A percentile compares a stretch with the other conserved stretches of the same genome.
phyloP scores from a whole-genome alignment of 2,888 invertebrate genomes.

The Euspilapteryx auroguttella region DNA sequence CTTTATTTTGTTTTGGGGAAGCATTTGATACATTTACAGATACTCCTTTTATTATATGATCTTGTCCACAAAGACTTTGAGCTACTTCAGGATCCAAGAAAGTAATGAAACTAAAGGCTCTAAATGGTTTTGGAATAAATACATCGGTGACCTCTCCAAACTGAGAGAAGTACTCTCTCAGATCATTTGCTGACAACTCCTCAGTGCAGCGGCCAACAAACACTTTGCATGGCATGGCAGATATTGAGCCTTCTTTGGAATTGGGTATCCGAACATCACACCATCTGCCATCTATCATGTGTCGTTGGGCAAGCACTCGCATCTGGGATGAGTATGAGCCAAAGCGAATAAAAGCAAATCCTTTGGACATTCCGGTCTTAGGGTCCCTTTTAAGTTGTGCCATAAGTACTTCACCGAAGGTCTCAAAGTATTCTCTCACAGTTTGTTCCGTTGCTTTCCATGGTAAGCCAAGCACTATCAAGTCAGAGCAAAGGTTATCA shows the following conservation, averaged over 20 bases:
- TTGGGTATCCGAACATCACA: constrained; percentile 99
- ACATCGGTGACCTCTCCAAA: constrained; percentile 86
- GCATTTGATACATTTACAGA: constrained; percentile 91
- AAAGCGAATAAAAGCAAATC: constrained; percentile 98
- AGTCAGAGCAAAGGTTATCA: constrained; percentile 92
- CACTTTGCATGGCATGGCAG: constrained; percentile 78
- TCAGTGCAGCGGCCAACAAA: constrained; percentile 86
- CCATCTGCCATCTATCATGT: constrained; percentile 97
- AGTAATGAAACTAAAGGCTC: constrained; percentile 82
- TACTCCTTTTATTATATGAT: constrained; percentile 83
- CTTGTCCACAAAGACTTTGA: constrained; percentile 78
- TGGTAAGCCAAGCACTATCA: constrained; percentile 97
- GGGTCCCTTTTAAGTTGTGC: constrained; percentile 95
- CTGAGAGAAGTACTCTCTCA: constrained; percentile 77
- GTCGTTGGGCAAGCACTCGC: constrained; percentile 89
- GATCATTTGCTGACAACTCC: constrained; percentile 76
- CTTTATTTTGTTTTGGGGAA: constrained; percentile 76
- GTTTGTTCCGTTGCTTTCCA: constrained; percentile 98
- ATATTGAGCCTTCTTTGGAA: constrained; percentile 78
- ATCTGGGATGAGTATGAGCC: constrained; percentile 93
- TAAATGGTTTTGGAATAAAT: constrained; percentile 85
- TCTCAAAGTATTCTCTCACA: constrained; percentile 93
- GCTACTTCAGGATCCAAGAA: constrained; percentile 82
- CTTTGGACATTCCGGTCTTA: constrained; percentile 92
- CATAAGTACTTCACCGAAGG: constrained; percentile 97